phyloP scores from a whole-genome alignment of 92 coral and sea anemone species.

The Isaurus tuberculatus region DNA sequence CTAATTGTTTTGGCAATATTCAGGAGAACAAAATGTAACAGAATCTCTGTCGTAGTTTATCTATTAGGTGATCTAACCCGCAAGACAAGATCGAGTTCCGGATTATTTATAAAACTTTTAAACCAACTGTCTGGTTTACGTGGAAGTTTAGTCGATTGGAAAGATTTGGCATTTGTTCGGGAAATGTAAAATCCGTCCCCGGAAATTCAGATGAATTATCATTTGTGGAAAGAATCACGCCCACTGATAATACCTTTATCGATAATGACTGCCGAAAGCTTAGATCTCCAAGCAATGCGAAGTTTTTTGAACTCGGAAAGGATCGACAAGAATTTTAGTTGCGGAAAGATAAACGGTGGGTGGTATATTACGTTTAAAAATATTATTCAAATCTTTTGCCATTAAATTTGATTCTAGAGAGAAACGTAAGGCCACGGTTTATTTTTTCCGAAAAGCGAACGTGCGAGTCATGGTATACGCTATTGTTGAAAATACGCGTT shows the following conservation, averaged over 20 bases:
- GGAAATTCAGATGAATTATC: constrained; percentile 77
- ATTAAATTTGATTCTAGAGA: constrained; percentile 37
- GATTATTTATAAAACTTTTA: constrained; percentile 17
- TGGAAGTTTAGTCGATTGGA: constrained; percentile 2
- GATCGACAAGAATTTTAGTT: constrained; percentile 52
- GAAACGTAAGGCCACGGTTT: constrained; percentile 28
- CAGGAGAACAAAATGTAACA: constrained; percentile 55
- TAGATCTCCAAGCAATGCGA: constrained; percentile 36
- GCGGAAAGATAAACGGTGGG: constrained; percentile 51
- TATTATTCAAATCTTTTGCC: constrained; percentile 45
- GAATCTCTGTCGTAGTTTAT: constrained; percentile 35
- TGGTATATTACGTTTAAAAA: constrained; percentile 40
- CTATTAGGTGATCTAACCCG: constrained; percentile 35
- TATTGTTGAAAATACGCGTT: constrained; percentile 65
- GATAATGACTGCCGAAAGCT: constrained; percentile 53
- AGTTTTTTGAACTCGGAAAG: constrained; percentile 40
- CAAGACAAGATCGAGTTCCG: constrained; percentile 62
- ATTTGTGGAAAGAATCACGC: constrained; percentile 78
- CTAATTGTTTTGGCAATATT: constrained; percentile 91
- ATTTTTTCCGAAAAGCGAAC: constrained; percentile 56
- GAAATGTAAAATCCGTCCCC: constrained; percentile 66
- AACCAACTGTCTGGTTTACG: constrained; percentile 26
- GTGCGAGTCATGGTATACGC: constrained; percentile 60
- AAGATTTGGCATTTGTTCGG: constrained; percentile 61
- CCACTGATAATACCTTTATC: constrained; percentile 59